These are phyloP conservation scores for Zeuzera pyrina DNA, from an alignment of 2,888 invertebrate species.

Conservation along the genomic window DNA sequence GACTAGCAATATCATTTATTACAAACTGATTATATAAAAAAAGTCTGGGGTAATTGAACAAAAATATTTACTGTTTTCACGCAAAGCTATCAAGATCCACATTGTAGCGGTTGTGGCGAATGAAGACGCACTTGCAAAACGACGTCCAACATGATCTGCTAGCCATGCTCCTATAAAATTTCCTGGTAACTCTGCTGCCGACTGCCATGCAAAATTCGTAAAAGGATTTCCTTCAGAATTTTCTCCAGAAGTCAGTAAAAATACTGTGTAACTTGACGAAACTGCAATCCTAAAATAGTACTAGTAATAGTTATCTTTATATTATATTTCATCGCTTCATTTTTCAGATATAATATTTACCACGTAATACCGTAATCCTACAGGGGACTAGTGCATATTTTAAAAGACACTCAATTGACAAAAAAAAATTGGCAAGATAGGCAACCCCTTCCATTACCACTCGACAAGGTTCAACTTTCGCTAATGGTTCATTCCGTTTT, in stretches of 20 bases:
- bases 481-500: too few relatives aligned
- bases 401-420: too few relatives aligned
- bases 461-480: too few relatives aligned
- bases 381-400: too few relatives aligned
- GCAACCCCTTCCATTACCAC: too few relatives aligned
- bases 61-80: constrained; percentile 23
- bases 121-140: constrained; percentile 30
- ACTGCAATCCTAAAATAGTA: constrained; percentile 65
- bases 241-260: constrained; percentile 61
- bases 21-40: neutral
- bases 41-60: neutral
- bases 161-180: constrained; percentile 71
- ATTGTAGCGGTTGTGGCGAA: constrained; percentile 23
- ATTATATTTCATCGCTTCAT: too few relatives aligned
- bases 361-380: too few relatives aligned
- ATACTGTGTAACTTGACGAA: constrained; percentile 61
- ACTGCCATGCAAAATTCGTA: constrained; percentile 76
- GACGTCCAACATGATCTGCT: constrained; percentile 36
- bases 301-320: too few relatives aligned
- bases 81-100: constrained; percentile 28
- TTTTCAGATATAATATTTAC: too few relatives aligned
- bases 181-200: constrained; percentile 76
- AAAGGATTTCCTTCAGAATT: constrained; percentile 76
- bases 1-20: neutral
- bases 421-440: too few relatives aligned